Conservation (phyloP, 2,888 invertebrate species). For the Drosophila lacicola region DNA sequence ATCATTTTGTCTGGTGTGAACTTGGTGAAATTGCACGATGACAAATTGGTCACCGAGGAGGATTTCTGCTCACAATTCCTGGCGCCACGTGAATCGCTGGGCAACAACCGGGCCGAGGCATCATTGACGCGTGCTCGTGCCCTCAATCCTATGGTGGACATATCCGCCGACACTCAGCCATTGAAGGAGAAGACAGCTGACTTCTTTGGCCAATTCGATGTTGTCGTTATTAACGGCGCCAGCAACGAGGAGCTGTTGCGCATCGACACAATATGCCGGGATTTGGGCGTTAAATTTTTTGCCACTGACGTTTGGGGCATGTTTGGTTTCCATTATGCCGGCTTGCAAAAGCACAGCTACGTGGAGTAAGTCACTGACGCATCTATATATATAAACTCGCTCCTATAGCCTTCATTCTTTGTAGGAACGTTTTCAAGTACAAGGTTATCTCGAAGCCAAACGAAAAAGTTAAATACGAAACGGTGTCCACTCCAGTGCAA, state of each 20-base stretch:
- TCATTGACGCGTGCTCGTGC: constrained; percentile 92
- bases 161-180: constrained; percentile 88
- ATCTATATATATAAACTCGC: not conserved
- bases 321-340: constrained; percentile 96
- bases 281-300: constrained; percentile 92
- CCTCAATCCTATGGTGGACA: constrained; percentile 97
- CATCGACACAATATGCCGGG: constrained; percentile 91
- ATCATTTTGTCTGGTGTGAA: constrained; percentile 96
- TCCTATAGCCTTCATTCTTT: constrained; percentile 35
- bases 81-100: constrained; percentile 89
- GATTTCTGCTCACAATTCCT: constrained; percentile 95
- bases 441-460: constrained; percentile 86
- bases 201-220: constrained; percentile 92
- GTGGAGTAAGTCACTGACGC: constrained; percentile 88
- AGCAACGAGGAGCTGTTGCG: constrained; percentile 89
- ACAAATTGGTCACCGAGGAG: constrained; percentile 88
- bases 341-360: constrained; percentile 93
- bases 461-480: constrained; percentile 86
- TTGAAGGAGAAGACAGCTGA: constrained; percentile 89
- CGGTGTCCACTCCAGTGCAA: constrained; percentile 88
- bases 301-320: constrained; percentile 97
- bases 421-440: constrained; percentile 86
- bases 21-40: constrained; percentile 93
- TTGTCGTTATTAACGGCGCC: constrained; percentile 93
- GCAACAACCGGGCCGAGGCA: constrained; percentile 94